A percentile compares a stretch with the other conserved stretches of the same genome.
Conservation (phyloP, 2,888 invertebrate genomes). For the Unio pictorum region DNA sequence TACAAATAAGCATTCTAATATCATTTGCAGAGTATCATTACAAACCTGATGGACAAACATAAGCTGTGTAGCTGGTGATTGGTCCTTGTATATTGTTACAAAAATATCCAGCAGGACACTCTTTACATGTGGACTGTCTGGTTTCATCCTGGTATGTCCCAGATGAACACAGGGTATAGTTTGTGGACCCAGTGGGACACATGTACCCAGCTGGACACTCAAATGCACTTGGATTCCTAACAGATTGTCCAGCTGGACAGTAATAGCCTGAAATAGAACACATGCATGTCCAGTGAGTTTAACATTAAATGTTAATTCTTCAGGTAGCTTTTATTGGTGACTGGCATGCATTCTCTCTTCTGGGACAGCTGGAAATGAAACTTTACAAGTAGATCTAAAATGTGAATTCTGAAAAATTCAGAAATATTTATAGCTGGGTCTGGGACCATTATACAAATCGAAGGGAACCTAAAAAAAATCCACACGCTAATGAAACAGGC, state of each 20-base stretch:
- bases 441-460: too few relatives aligned
- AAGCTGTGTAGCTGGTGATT: conserved; percentile 60
- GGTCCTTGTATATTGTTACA: conserved; percentile 63
- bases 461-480: too few relatives aligned
- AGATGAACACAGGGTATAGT: conserved; percentile 55
- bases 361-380: too few relatives aligned
- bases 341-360: too few relatives aligned
- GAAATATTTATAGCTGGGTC: too few relatives aligned
- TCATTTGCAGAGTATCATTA: neutral
- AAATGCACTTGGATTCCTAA: conserved; percentile 46
- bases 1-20: too few relatives aligned
- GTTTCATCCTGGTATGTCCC: conserved; percentile 64
- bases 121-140: conserved; percentile 58
- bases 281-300: neutral
- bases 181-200: conserved; percentile 56
- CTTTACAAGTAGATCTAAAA: too few relatives aligned
- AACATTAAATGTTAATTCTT: too few relatives aligned
- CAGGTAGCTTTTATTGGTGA: too few relatives aligned
- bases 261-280: conserved; percentile 58
- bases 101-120: conserved; percentile 66
- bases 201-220: conserved; percentile 65
- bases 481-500: too few relatives aligned
- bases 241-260: conserved; percentile 60
- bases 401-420: too few relatives aligned
- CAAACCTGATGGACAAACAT: conserved; percentile 63